Percentiles rank a stretch among this genome's conserved stretches.
phyloP scores from a whole-genome alignment of 2,113 vertebrate species.

The Pangasianodon hypophthalmus region DNA sequence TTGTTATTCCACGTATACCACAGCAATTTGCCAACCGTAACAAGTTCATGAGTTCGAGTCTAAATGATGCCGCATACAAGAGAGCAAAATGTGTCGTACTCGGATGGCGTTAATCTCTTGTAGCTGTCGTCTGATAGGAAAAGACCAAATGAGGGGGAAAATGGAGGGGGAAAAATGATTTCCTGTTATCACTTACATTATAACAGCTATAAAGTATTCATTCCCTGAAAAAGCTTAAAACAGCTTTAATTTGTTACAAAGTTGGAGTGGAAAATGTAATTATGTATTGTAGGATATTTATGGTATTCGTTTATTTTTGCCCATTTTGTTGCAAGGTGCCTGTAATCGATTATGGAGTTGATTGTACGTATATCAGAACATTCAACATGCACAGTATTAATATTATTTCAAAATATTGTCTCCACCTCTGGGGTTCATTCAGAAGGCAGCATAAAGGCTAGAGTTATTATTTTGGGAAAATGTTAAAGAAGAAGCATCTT shows the following conservation, averaged over 20 bases:
- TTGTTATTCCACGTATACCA: neutral
- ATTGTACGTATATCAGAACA: neutral
- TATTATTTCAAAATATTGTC: neutral
- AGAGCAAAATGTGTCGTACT: neutral
- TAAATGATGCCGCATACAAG: neutral
- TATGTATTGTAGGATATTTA: neutral
- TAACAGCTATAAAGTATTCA: neutral
- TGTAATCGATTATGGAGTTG: neutral
- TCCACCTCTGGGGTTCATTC: neutral
- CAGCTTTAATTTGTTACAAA: neutral
- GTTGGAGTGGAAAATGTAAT: neutral
- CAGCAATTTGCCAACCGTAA: neutral
- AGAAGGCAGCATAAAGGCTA: neutral
- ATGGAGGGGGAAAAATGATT: too few relatives aligned
- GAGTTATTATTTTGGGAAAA: neutral
- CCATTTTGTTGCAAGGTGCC: neutral
- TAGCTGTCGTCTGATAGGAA: neutral
- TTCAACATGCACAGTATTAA: neutral
- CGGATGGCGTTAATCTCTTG: neutral
- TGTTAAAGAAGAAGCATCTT: neutral
- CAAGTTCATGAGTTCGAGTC: neutral
- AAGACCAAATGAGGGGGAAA: neutral
- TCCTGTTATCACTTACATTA: too few relatives aligned
- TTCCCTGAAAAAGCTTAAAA: neutral
- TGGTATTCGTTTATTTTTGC: neutral